phyloP scores from a whole-genome alignment of 2,797 vertebrate genomes.

The Brotula barbata region DNA sequence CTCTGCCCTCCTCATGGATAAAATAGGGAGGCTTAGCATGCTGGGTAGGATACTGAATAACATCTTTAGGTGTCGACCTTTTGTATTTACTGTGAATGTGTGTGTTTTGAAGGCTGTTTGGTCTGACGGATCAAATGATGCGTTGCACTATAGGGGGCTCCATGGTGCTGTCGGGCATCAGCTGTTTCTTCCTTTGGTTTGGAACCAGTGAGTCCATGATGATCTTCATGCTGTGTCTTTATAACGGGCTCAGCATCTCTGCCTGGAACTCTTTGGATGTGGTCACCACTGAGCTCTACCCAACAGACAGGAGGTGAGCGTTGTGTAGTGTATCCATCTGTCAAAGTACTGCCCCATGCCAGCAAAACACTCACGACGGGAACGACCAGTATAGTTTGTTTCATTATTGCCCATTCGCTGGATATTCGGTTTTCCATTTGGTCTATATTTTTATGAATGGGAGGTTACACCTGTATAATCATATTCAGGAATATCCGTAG shows the following conservation, averaged over 20 bases:
- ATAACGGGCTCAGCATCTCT: constrained; percentile 96
- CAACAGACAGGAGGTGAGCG: constrained; percentile 91
- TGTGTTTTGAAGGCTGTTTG: not conserved
- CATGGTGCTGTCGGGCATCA: constrained; percentile 98
- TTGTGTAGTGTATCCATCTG: too few relatives aligned
- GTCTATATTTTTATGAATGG: too few relatives aligned
- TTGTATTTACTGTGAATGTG: not conserved
- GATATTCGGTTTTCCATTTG: too few relatives aligned
- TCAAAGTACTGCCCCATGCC: too few relatives aligned
- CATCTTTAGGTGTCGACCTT: not conserved
- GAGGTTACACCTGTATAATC: too few relatives aligned
- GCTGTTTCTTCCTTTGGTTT: constrained; percentile 98
- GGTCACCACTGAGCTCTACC: constrained; percentile 93
- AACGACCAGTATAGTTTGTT: too few relatives aligned
- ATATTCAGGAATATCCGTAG: too few relatives aligned
- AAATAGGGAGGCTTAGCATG: constrained; percentile 95
- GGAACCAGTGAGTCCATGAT: constrained; percentile 98
- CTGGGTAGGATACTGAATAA: constrained; percentile 82
- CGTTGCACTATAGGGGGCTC: constrained; percentile 85
- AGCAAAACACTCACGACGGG: too few relatives aligned
- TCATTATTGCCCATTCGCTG: too few relatives aligned
- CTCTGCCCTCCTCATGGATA: constrained; percentile 96
- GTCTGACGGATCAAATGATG: too few relatives aligned
- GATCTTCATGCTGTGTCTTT: constrained; percentile 98
- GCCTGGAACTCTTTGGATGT: constrained; percentile 98